Percentiles rank a stretch among this genome's conserved stretches.
Conservation (phyloP, 1,140 invertebrate species). For the Platorchestia sp. region DNA sequence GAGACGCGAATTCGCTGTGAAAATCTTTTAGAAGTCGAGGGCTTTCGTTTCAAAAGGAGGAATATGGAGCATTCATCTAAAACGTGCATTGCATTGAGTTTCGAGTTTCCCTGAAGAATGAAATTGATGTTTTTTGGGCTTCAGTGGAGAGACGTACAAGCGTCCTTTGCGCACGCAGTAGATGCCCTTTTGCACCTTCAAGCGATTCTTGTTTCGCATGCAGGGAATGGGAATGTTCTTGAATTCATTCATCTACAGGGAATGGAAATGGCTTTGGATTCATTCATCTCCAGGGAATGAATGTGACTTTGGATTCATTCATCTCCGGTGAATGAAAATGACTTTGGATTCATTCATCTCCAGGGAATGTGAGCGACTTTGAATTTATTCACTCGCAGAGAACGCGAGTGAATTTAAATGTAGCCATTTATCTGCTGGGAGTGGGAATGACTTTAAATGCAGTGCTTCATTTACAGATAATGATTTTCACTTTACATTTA, state of each 20-base stretch:
- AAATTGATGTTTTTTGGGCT: not conserved
- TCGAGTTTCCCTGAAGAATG: not conserved
- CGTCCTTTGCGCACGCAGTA: not conserved
- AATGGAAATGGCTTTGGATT: too few relatives aligned
- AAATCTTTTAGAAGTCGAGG: not conserved
- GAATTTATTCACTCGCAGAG: too few relatives aligned
- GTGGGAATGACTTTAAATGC: not conserved
- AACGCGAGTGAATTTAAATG: too few relatives aligned
- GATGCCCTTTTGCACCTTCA: not conserved
- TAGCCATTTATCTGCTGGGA: too few relatives aligned
- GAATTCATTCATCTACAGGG: too few relatives aligned
- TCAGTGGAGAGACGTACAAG: not conserved
- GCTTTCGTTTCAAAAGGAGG: not conserved
- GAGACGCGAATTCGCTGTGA: not conserved
- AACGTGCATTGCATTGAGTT: not conserved
- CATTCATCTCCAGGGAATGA: too few relatives aligned
- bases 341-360: too few relatives aligned
- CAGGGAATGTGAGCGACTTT: too few relatives aligned
- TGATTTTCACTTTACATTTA: too few relatives aligned
- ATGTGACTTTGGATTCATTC: not conserved
- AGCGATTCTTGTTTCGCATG: not conserved
- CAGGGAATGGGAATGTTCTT: not conserved
- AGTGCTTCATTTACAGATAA: too few relatives aligned
- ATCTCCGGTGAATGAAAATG: not conserved
- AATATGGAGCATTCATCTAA: not conserved